Evolutionary conservation across 2,888 invertebrate species (phyloP).

Genomic region (Cryptocephalus moraei): DNA sequence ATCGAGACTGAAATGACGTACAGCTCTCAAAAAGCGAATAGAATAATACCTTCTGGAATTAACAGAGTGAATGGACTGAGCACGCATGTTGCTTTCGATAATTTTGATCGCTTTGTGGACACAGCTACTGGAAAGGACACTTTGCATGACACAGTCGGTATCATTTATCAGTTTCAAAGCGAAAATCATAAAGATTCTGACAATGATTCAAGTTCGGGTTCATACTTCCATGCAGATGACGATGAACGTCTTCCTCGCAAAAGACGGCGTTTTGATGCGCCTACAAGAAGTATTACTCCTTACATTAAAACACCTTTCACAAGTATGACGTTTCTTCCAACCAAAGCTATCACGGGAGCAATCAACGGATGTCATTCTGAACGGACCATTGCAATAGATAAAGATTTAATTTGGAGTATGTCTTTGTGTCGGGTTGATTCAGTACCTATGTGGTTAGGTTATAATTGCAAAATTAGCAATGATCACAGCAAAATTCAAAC

Average conservation of each 20-base stretch:
- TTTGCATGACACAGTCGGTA: too few species aligned
- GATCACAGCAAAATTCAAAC: slow-evolving; percentile 13
- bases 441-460: slow-evolving; percentile 23
- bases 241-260: slow-evolving; percentile 9
- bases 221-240: neutral
- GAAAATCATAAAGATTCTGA: slow-evolving; percentile 9
- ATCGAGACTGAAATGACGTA: slow-evolving; percentile 21
- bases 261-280: slow-evolving; percentile 9
- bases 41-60: slow-evolving; percentile 20
- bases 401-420: slow-evolving; percentile 17
- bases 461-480: slow-evolving; percentile 13
- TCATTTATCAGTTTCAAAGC: slow-evolving; percentile 19
- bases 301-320: slow-evolving; percentile 4
- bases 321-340: slow-evolving; percentile 4
- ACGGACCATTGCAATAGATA: slow-evolving; percentile 12
- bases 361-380: neutral
- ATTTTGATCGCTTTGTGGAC: too few species aligned
- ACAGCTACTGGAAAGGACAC: too few species aligned
- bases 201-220: slow-evolving; percentile 5
- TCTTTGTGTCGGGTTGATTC: too few species aligned
- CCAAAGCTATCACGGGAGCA: neutral
- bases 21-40: slow-evolving; percentile 8
- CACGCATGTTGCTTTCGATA: slow-evolving; percentile 24
- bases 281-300: neutral
- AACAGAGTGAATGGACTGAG: slow-evolving; percentile 10